Conservation (phyloP, 2,113 vertebrate species). For the Pollachius pollachius region DNA sequence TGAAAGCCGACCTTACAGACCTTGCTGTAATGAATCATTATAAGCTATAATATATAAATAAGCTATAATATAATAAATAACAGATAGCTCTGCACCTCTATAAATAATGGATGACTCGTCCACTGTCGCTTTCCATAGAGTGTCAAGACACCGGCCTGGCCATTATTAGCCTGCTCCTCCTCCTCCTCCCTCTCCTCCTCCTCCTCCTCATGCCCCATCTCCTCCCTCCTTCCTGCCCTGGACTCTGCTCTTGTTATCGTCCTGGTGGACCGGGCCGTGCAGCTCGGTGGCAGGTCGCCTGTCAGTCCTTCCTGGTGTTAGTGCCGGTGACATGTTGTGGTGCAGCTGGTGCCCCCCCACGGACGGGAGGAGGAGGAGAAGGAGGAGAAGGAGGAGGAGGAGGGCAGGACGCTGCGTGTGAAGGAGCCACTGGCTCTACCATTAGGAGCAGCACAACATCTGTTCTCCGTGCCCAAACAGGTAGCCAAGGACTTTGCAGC, state of each 20-base stretch:
- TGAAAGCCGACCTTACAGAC: no score
- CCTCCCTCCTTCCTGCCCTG: conserved; percentile 58
- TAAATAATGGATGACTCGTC: conserved; percentile 82
- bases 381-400: no score
- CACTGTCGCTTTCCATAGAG: conserved; percentile 78
- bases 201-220: conserved; percentile 59
- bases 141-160: conserved; percentile 66
- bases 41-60: conserved; percentile 65
- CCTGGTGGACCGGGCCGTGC: conserved; percentile 65
- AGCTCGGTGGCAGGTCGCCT: conserved; percentile 58
- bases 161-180: conserved; percentile 75
- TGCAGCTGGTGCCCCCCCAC: no score
- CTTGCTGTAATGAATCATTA: no score
- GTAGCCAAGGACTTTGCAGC: no score
- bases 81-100: conserved; percentile 64
- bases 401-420: no score
- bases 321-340: conserved; percentile 12
- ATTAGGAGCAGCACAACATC: no score
- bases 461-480: no score
- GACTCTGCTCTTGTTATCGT: conserved; percentile 71
- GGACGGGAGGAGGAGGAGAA: no score
- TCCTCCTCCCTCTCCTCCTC: conserved; percentile 58
- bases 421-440: no score
- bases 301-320: conserved; percentile 58
- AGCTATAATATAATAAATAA: conserved; percentile 62